A percentile compares a stretch with the other conserved stretches of the same genome.
Conservation (phyloP, 92 coral and sea anemone species). For the Parazoanthus atlanticus region DNA sequence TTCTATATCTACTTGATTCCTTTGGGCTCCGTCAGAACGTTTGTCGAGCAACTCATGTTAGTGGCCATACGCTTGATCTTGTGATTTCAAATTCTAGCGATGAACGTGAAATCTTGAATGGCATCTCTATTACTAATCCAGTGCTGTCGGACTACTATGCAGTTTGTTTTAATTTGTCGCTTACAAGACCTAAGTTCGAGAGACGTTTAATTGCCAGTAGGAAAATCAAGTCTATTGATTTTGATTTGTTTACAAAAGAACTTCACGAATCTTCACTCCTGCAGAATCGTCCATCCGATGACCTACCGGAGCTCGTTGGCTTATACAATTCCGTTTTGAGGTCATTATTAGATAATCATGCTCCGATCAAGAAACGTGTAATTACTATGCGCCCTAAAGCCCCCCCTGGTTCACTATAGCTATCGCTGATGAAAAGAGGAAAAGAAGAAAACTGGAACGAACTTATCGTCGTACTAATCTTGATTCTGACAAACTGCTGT, state of each 20-base stretch:
- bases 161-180: neutral
- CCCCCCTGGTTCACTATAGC: conserved; percentile 4
- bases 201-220: neutral
- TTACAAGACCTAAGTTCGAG: conserved; percentile 2
- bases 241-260: neutral
- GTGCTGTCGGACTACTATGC: conserved; percentile 6
- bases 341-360: neutral
- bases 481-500: neutral
- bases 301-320: neutral
- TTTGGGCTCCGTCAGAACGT: conserved; percentile 1
- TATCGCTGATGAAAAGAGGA: neutral
- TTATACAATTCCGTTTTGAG: conserved; percentile 1
- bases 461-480: neutral
- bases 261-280: neutral
- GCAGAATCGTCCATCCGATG: neutral
- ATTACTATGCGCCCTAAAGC: conserved; percentile 1
- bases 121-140: conserved; percentile 1
- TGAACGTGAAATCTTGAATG: neutral
- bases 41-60: conserved; percentile 1
- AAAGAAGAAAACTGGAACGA: too few relatives aligned
- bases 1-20: neutral
- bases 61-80: conserved; percentile 15
- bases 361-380: conserved; percentile 8
- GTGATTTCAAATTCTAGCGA: neutral
- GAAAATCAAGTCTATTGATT: conserved; percentile 9